Percentiles rank a stretch among this genome's conserved stretches.
These are phyloP conservation scores for Ranitomeya imitator DNA, from an alignment of 2,113 vertebrate species.

Conservation along the genomic window DNA sequence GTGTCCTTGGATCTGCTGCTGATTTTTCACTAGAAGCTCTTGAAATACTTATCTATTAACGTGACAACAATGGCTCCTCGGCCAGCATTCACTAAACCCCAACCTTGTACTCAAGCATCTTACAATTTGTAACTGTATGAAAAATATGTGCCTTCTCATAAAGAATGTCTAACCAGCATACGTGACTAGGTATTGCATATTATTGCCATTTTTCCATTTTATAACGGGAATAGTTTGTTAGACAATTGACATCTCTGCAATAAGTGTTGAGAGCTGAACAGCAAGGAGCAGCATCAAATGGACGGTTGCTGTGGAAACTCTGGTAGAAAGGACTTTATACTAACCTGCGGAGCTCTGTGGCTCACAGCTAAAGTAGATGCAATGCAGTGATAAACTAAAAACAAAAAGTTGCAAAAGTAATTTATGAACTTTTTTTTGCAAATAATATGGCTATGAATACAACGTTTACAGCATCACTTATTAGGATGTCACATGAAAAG, in stretches of 20 bases:
- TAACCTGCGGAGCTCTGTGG: background rate
- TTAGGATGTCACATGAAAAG: background rate
- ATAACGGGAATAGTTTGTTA: background rate
- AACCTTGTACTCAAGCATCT: background rate
- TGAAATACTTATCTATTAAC: background rate
- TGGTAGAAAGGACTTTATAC: background rate
- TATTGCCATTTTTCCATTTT: background rate
- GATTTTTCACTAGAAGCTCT: background rate
- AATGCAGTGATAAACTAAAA: background rate
- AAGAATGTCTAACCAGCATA: background rate
- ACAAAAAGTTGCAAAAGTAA: background rate
- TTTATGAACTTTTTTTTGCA: background rate
- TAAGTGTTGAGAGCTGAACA: background rate
- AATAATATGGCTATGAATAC: background rate
- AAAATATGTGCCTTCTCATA: background rate
- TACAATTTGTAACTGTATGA: background rate
- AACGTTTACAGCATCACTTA: background rate
- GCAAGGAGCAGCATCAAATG: constrained; percentile 2
- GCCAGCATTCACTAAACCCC: background rate
- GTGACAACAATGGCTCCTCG: background rate
- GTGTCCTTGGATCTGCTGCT: background rate
- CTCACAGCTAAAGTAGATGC: background rate
- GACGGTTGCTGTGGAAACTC: background rate
- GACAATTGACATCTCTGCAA: constrained; percentile 1
- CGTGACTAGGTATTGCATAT: background rate